Evolutionary conservation across 2,113 vertebrate species (phyloP).

Genomic region (Perccottus glenii): DNA sequence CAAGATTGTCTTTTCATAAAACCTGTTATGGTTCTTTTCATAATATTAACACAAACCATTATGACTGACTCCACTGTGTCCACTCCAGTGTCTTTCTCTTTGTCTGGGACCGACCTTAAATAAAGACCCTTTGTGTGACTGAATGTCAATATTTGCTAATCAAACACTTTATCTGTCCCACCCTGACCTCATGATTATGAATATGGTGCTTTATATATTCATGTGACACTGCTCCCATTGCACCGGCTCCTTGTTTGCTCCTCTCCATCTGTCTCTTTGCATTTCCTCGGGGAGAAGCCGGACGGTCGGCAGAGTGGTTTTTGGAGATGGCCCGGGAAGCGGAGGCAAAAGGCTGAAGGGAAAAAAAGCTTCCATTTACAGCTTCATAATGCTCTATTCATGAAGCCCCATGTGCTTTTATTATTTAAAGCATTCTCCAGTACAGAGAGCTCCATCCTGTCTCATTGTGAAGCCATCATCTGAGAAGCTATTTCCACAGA

Average conservation of each 20-base stretch:
- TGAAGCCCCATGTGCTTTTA: constrained; percentile 73
- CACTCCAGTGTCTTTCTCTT: background rate
- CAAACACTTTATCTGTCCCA: constrained; percentile 9
- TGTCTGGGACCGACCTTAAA: too few relatives aligned
- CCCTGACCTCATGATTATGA: constrained; percentile 22
- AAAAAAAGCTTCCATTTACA: constrained; percentile 65
- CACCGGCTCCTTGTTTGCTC: background rate
- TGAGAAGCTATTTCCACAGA: constrained; percentile 64
- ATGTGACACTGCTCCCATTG: constrained; percentile 5
- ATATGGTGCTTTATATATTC: constrained; percentile 11
- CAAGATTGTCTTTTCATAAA: background rate
- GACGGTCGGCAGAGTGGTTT: constrained; percentile 61
- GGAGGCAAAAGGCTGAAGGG: constrained; percentile 43
- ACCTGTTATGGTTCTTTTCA: background rate
- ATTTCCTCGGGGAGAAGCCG: constrained; percentile 49
- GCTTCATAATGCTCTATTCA: constrained; percentile 76
- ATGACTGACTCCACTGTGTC: background rate
- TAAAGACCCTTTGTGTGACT: constrained; percentile 4
- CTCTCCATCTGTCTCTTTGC: constrained; percentile 33
- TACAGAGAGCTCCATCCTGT: constrained; percentile 64
- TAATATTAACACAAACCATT: background rate
- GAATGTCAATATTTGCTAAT: constrained; percentile 17
- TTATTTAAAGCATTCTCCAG: constrained; percentile 75
- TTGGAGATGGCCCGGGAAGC: constrained; percentile 36
- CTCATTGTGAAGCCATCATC: constrained; percentile 71